A percentile compares a stretch with the other conserved stretches of the same genome.
These are phyloP conservation scores for Pinna nobilis DNA, from an alignment of 1,140 invertebrate species.

Conservation along the genomic window DNA sequence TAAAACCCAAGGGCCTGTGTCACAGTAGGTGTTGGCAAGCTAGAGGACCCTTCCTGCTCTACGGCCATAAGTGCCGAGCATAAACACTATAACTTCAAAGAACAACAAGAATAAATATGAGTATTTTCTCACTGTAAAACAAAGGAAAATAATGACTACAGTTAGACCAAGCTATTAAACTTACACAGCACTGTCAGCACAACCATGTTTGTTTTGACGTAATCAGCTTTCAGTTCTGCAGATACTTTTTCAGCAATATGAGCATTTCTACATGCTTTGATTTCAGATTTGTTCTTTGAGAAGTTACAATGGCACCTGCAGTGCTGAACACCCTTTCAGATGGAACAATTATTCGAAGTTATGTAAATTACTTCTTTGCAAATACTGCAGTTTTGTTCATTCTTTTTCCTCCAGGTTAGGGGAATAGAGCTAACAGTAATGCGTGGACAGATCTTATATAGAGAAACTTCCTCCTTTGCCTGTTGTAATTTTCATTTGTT, in stretches of 20 bases:
- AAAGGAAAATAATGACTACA: no score
- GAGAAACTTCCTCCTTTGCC: background rate
- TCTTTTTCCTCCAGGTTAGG: background rate
- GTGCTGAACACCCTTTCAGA: background rate
- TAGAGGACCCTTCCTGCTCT: no score
- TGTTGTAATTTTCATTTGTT: background rate
- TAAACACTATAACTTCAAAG: no score
- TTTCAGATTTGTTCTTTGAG: slow-evolving; percentile 3
- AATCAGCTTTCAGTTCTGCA: background rate
- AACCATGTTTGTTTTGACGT: no score
- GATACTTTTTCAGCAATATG: slow-evolving; percentile 3
- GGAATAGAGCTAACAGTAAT: background rate
- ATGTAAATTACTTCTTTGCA: background rate
- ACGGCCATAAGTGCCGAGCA: no score
- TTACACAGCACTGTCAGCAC: no score
- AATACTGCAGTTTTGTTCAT: background rate
- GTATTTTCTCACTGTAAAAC: no score
- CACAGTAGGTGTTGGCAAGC: no score
- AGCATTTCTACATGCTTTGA: background rate
- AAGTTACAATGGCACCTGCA: slow-evolving; percentile 2
- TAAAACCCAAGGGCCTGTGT: no score
- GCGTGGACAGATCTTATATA: background rate
- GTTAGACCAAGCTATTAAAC: no score
- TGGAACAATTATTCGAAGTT: background rate
- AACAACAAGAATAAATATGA: no score